Conservation (phyloP, 2,797 vertebrate genomes). For the Acanthiza pusilla region DNA sequence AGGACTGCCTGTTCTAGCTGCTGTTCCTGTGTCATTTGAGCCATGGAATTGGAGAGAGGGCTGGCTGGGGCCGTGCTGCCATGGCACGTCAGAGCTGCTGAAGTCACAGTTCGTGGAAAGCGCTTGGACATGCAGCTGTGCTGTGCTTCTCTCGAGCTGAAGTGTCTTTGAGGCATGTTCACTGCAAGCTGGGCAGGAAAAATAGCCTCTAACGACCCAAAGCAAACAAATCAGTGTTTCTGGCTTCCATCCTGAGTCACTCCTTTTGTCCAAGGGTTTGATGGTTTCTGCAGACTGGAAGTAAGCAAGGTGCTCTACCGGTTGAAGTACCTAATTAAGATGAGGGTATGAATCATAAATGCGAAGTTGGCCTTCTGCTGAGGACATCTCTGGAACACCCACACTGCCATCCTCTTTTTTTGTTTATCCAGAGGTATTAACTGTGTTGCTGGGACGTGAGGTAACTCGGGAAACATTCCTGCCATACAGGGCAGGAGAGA, state of each 20-base stretch:
- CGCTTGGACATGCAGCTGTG: background rate
- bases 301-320: background rate
- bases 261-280: background rate
- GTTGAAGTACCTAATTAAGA: slow-evolving; percentile 9
- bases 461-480: background rate
- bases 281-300: background rate
- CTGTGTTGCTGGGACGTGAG: slow-evolving; percentile 20
- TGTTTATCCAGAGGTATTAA: slow-evolving; percentile 6
- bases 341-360: slow-evolving; percentile 37
- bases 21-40: slow-evolving; percentile 31
- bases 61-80: background rate
- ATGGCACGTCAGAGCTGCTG: background rate
- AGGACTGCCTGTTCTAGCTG: slow-evolving; percentile 7
- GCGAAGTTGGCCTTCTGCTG: slow-evolving; percentile 28
- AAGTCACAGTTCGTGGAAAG: background rate
- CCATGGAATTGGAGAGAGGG: background rate
- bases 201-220: background rate
- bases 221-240: background rate
- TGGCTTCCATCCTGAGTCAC: background rate
- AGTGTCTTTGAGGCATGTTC: background rate
- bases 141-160: background rate
- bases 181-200: background rate
- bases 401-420: background rate
- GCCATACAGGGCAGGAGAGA: background rate
- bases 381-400: background rate